A percentile compares a stretch with the other conserved stretches of the same genome.
phyloP scores from a whole-genome alignment of 2,797 vertebrate species.

The Morus bassanus region DNA sequence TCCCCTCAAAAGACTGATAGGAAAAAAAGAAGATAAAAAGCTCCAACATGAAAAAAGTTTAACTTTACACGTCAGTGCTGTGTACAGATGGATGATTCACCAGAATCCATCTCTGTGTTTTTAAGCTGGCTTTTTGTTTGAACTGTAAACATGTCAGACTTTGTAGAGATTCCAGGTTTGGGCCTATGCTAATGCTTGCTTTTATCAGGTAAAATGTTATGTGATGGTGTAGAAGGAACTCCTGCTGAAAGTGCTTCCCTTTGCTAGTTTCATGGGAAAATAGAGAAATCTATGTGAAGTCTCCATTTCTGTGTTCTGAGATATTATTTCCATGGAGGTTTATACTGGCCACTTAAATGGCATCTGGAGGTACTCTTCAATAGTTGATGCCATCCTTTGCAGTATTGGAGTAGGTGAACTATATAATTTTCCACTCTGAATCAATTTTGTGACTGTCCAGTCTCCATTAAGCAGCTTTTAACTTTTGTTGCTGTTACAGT shows the following conservation, averaged over 20 bases:
- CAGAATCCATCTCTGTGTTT: neutral
- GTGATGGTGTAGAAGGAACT: neutral
- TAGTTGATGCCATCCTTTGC: neutral
- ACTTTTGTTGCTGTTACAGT: neutral
- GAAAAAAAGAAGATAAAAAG: constrained; percentile 35
- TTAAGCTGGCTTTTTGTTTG: constrained; percentile 32
- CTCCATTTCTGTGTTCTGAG: neutral
- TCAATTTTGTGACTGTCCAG: neutral
- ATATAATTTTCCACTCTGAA: neutral
- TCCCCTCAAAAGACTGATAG: neutral
- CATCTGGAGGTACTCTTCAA: neutral
- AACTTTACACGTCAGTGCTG: neutral
- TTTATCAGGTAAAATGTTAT: constrained; percentile 5
- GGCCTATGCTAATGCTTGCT: constrained; percentile 14
- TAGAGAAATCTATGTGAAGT: neutral
- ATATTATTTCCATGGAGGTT: neutral
- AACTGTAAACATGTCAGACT: constrained; percentile 19
- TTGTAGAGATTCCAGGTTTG: neutral
- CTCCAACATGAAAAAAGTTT: neutral
- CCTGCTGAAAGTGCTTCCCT: neutral
- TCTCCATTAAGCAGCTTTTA: neutral
- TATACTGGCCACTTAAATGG: neutral
- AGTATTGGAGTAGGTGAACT: neutral
- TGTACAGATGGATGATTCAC: constrained; percentile 55
- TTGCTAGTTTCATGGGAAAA: constrained; percentile 4